Base-by-base conservation (phyloP, 2,113 vertebrate genomes). In the Mormyrus iriodes region DNA sequence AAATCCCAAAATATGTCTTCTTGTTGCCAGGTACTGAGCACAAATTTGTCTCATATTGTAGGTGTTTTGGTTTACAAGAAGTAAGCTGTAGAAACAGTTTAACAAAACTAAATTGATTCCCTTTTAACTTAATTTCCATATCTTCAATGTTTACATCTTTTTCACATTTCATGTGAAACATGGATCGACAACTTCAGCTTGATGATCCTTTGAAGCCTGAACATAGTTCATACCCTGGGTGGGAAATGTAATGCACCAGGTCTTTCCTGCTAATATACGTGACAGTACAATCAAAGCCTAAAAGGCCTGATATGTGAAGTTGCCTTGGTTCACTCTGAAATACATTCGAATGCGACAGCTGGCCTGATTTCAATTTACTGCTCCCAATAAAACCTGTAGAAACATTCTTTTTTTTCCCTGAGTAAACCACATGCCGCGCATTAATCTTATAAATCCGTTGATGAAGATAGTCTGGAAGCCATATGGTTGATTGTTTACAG, bases 401-500 rank as follows among this genome's bases (percentile, higher is more conserved):
- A 1, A 76, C 73, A 79, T 79, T 79, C 73, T 42, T 79, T 42
- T 76, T 79, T 42, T 39, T n/a, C n/a, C n/a, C 73, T 79, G 73
- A 42, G 35, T 12, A 27, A 79, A 79, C 27, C 35, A 79, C 73
- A 79, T 19, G 19, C 73, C 73, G 42, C 17, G 1, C 35, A 19
- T 79, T 79, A 39, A 79, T 79, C 42, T 79, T 79, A 42, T 39
- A 79, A 42, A 6, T 27, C 35, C 15, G 17, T 19, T 8, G 73
- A 42, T 3, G 73, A 15, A 79, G 17, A 21, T 15, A 90, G 88
- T 91, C 88, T 89, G 90, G 83, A 91, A 91, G 87, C 76, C 27
- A 88, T 91, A 89, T 90, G 5, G 65, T 24, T 61, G 27, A 88
- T 88, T 55, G 88, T 89, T 73, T 90, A 48, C 91, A 91, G n/a